Evolutionary conservation across 2,797 vertebrate genomes (phyloP).

Genomic region (Cyprinodon diabolis): DNA sequence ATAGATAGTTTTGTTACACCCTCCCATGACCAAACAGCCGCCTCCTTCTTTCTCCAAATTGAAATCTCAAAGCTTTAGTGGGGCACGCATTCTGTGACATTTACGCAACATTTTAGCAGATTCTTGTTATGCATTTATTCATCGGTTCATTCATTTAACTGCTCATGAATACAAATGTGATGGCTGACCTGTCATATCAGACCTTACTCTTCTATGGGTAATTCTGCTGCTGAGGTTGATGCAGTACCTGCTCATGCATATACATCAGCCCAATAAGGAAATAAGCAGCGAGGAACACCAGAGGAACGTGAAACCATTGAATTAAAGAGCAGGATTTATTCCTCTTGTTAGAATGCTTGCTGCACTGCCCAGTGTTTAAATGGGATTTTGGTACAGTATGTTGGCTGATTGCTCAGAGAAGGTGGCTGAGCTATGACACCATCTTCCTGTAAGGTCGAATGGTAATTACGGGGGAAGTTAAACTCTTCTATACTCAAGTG

Average conservation of each 20-base stretch:
- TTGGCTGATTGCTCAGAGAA: constrained; percentile 20
- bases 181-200: constrained; percentile 65
- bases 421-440: constrained; percentile 30
- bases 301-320: constrained; percentile 24
- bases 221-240: constrained; percentile 68
- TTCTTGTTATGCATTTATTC: constrained; percentile 81
- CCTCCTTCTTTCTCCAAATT: constrained; percentile 34
- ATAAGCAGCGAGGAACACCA: constrained; percentile 34
- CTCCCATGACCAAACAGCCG: constrained; percentile 46
- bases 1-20: constrained; percentile 35
- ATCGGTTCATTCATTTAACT: constrained; percentile 74
- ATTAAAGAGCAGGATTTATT: constrained; percentile 48
- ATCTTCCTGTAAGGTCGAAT: constrained; percentile 31
- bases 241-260: constrained; percentile 71
- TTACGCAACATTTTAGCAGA: constrained; percentile 73
- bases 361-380: constrained; percentile 34
- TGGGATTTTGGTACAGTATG: constrained; percentile 33
- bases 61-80: constrained; percentile 57
- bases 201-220: constrained; percentile 58
- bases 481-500: not conserved
- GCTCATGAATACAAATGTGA: constrained; percentile 81
- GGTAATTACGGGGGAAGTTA: constrained; percentile 35
- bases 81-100: constrained; percentile 75
- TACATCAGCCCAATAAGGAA: constrained; percentile 57
- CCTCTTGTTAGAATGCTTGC: constrained; percentile 33